A percentile compares a stretch with the other conserved stretches of the same genome.
phyloP scores from a whole-genome alignment of 35 echinoderm and acorn worm species.

The Heliocidaris erythrogramma region DNA sequence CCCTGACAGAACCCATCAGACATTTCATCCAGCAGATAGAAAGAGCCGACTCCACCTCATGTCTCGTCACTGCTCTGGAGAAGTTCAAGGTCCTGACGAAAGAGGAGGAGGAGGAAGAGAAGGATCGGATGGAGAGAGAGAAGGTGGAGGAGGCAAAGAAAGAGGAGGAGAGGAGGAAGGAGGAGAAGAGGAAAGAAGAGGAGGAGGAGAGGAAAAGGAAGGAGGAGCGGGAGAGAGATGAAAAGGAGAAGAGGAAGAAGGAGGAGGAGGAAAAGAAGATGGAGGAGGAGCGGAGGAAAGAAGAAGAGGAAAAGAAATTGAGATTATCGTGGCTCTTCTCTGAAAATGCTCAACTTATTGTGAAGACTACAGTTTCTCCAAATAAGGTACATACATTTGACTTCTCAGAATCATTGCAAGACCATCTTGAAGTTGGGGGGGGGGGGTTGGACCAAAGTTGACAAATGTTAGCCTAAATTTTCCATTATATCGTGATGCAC shows the following conservation, averaged over 20 bases:
- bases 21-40: slow-evolving; percentile 6
- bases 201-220: not conserved
- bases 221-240: not conserved
- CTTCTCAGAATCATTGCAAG: no score
- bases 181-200: not conserved
- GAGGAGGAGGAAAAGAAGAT: not conserved
- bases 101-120: slow-evolving; percentile 35
- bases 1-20: not conserved
- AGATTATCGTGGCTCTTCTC: not conserved
- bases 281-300: not conserved
- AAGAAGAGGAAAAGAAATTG: not conserved
- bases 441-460: no score
- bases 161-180: slow-evolving; percentile 4
- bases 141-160: not conserved
- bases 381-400: not conserved
- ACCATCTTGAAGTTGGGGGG: no score
- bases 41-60: not conserved
- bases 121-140: not conserved
- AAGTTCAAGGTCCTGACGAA: not conserved
- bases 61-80: not conserved
- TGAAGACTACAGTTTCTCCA: not conserved
- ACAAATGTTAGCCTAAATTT: no score
- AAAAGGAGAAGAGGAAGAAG: not conserved
- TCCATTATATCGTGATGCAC: no score
- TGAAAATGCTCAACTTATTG: not conserved